These are phyloP conservation scores for Ceyx cyanopectus DNA, from an alignment of 2,113 vertebrate species.

Conservation along the genomic window DNA sequence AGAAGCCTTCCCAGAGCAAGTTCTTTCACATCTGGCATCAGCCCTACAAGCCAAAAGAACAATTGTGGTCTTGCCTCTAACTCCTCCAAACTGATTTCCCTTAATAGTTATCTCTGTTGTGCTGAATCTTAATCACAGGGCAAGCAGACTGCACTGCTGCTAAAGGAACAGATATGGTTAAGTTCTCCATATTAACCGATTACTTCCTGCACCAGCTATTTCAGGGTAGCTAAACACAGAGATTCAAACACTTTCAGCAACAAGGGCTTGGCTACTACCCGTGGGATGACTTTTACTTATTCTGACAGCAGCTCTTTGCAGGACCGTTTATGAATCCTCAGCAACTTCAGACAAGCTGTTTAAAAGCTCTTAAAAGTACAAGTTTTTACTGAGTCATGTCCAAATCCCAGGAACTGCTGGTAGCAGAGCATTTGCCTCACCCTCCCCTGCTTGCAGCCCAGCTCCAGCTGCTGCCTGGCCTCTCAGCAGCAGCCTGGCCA, in stretches of 20 bases:
- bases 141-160: not conserved
- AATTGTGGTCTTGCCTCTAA: not conserved
- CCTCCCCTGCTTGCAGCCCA: not conserved
- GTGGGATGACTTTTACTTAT: not conserved
- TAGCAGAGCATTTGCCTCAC: not conserved
- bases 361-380: not conserved
- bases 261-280: not conserved
- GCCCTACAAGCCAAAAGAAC: not conserved
- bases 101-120: not conserved
- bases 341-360: not conserved
- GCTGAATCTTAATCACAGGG: not conserved
- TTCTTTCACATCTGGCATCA: not conserved
- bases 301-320: not conserved
- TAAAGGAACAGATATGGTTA: not conserved
- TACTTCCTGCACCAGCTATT: not conserved
- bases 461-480: not conserved
- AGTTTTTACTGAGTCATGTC: not conserved
- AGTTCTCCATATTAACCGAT: not conserved
- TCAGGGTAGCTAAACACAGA: not conserved
- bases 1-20: not conserved
- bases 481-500: not conserved
- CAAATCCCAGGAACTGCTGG: not conserved
- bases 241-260: not conserved
- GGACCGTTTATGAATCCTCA: not conserved
- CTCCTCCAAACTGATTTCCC: not conserved